Conservation (phyloP, 1,140 invertebrate species). For the Ceratitis capitata region DNA sequence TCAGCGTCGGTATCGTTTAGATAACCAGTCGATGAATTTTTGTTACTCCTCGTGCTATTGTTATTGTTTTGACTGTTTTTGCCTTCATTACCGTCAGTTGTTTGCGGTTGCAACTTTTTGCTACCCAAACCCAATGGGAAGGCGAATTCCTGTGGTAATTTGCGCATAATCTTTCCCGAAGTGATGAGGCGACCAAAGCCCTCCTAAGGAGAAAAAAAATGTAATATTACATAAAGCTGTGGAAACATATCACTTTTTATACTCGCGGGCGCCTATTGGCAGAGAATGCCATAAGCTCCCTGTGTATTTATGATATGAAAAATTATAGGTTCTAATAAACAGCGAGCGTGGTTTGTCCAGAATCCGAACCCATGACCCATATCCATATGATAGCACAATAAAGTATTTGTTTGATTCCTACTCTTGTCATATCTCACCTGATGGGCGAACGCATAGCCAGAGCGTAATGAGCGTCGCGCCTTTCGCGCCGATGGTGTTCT, state of each 20-base stretch:
- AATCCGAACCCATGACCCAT: no score
- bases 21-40: slow-evolving; percentile 42
- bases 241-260: no score
- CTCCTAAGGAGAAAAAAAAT: slow-evolving; percentile 77
- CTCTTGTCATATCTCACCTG: slow-evolving; percentile 50
- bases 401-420: background rate
- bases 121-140: slow-evolving; percentile 59
- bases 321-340: no score
- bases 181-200: slow-evolving; percentile 98
- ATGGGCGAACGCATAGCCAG: slow-evolving; percentile 98
- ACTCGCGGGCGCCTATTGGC: no score
- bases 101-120: slow-evolving; percentile 55
- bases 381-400: background rate
- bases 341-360: no score
- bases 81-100: slow-evolving; percentile 48
- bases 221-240: no score
- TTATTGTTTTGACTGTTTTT: slow-evolving; percentile 68
- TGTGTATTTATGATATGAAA: no score
- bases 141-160: slow-evolving; percentile 72
- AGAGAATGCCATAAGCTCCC: no score
- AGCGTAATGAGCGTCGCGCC: slow-evolving; percentile 88
- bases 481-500: slow-evolving; percentile 87
- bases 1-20: slow-evolving; percentile 1
- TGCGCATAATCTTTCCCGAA: slow-evolving; percentile 96
- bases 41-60: slow-evolving; percentile 49